phyloP scores from a whole-genome alignment of 2,797 vertebrate species.

The Rhadinocentrus ornatus region DNA sequence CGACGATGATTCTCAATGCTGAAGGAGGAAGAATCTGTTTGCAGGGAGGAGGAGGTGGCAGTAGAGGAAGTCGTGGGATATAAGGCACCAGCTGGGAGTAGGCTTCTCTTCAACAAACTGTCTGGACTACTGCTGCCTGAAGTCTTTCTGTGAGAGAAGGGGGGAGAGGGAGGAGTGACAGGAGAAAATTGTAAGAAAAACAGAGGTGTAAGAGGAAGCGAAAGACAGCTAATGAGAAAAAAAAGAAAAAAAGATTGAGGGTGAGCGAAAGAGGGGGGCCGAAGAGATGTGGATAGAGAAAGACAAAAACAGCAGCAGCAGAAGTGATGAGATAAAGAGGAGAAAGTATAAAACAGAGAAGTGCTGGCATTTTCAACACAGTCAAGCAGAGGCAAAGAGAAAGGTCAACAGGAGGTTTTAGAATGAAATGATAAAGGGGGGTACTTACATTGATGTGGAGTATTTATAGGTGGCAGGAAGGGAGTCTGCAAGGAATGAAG shows the following conservation, averaged over 20 bases:
- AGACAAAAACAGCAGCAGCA: slow-evolving; percentile 26
- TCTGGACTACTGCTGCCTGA: slow-evolving; percentile 86
- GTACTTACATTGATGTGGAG: slow-evolving; percentile 89
- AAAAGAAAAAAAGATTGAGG: slow-evolving; percentile 47
- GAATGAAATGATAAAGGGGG: slow-evolving; percentile 57
- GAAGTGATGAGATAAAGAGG: slow-evolving; percentile 15
- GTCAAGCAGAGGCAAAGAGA: slow-evolving; percentile 31
- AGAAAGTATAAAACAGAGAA: slow-evolving; percentile 29
- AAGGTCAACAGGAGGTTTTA: slow-evolving; percentile 51
- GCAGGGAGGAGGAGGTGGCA: slow-evolving; percentile 72
- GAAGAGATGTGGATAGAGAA: slow-evolving; percentile 34
- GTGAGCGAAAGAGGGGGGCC: slow-evolving; percentile 44
- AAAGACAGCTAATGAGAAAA: slow-evolving; percentile 24
- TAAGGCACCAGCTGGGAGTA: slow-evolving; percentile 80
- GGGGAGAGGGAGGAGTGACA: slow-evolving; percentile 16
- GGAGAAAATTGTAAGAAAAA: slow-evolving; percentile 49
- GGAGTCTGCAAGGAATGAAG: slow-evolving; percentile 84
- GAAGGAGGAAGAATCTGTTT: slow-evolving; percentile 74
- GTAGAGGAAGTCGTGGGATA: slow-evolving; percentile 75
- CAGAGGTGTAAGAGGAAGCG: slow-evolving; percentile 45
- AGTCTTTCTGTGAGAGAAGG: slow-evolving; percentile 64
- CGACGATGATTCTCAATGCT: slow-evolving; percentile 59
- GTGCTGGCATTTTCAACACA: slow-evolving; percentile 37
- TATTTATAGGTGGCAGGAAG: slow-evolving; percentile 89
- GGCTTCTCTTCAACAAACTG: slow-evolving; percentile 90